Conservation (phyloP, 2,888 invertebrate species). For the Germaria angustata region DNA sequence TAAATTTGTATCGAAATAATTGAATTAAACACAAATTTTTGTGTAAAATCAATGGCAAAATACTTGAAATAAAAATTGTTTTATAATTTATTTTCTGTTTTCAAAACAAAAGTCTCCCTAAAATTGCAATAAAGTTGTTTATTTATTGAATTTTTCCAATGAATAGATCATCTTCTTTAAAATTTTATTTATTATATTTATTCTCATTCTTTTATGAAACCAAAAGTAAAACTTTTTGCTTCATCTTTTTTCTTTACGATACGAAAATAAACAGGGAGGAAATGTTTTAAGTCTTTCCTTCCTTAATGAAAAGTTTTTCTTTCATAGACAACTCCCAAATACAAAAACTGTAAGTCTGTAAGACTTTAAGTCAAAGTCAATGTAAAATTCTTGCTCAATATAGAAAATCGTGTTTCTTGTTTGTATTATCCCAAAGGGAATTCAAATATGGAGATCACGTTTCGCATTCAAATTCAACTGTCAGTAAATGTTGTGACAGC, state of each 20-base stretch:
- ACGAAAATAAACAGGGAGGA: not conserved
- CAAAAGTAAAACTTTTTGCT: too few species aligned
- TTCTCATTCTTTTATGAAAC: too few species aligned
- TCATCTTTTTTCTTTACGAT: too few species aligned
- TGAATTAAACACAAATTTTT: too few species aligned
- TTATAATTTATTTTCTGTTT: too few species aligned
- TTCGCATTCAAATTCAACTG: slow-evolving; percentile 50
- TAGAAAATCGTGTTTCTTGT: too few species aligned
- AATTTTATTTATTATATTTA: too few species aligned
- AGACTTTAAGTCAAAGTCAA: not conserved
- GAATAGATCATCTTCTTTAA: too few species aligned
- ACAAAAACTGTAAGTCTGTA: not conserved
- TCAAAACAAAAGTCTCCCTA: not conserved
- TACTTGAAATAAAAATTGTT: too few species aligned
- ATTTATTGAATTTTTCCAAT: too few species aligned
- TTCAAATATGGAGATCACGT: slow-evolving; percentile 48
- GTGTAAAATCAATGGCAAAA: too few species aligned
- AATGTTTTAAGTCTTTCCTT: not conserved
- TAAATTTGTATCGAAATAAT: too few species aligned
- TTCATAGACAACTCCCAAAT: not conserved
- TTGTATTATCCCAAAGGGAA: not conserved
- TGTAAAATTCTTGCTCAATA: not conserved
- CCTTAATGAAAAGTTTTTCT: not conserved
- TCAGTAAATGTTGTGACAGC: slow-evolving; percentile 48
- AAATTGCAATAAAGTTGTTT: not conserved